Percentiles rank a stretch among this genome's conserved stretches.
phyloP scores from a whole-genome alignment of 2,113 vertebrate species.

The Nothocercus nigrocapillus region DNA sequence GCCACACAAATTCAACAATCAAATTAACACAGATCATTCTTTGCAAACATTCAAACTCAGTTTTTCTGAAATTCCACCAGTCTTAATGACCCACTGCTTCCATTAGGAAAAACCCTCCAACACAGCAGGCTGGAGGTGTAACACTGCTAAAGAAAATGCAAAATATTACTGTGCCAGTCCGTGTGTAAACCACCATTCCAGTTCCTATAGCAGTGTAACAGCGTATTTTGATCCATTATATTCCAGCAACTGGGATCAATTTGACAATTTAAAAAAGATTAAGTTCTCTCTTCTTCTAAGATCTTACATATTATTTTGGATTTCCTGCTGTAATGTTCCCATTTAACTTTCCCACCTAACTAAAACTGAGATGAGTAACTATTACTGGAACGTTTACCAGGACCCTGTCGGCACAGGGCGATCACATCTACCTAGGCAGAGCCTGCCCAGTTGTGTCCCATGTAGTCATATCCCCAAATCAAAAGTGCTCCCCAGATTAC shows the following conservation, averaged over 20 bases:
- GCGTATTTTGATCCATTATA: background rate
- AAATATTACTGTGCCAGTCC: accelerated
- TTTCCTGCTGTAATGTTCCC: background rate
- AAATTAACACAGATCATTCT: background rate
- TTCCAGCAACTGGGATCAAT: background rate
- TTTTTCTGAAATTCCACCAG: background rate
- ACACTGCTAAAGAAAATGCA: background rate
- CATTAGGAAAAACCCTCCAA: background rate
- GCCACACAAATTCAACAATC: background rate
- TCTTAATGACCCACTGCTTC: background rate
- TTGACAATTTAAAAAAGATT: background rate
- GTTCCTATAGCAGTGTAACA: accelerated
- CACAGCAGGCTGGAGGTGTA: background rate
- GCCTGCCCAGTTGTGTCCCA: too few species aligned
- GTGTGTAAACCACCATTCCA: accelerated
- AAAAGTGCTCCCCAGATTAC: background rate
- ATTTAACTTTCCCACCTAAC: background rate
- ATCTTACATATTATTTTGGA: background rate
- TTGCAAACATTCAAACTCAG: background rate
- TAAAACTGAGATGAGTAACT: background rate
- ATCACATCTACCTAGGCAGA: background rate
- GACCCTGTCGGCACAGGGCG: background rate
- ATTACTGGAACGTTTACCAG: background rate
- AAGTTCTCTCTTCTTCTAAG: background rate
- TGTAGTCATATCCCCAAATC: accelerated